Evolutionary conservation across 2,888 invertebrate species (phyloP).

Genomic region (Silvanus unidentatus): DNA sequence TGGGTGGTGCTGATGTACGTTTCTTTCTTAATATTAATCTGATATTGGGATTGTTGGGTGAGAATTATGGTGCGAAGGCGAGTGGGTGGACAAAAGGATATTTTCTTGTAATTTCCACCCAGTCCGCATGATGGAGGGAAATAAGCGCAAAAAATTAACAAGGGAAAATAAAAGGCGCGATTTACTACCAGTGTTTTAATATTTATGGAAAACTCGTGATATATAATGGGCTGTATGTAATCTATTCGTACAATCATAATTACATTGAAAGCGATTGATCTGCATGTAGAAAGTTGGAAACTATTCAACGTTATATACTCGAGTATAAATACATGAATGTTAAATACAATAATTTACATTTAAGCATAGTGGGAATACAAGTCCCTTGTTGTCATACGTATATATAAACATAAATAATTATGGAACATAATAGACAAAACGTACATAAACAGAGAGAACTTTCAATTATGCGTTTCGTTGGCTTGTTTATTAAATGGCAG

Average conservation of each 20-base stretch:
- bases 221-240: background rate
- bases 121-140: background rate
- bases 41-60: constrained; percentile 4
- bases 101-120: background rate
- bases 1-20: constrained; percentile 21
- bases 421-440: constrained; percentile 29
- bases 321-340: constrained; percentile 19
- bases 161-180: too few species aligned
- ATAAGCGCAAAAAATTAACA: background rate
- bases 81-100: too few species aligned
- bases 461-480: constrained; percentile 31
- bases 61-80: constrained; percentile 41
- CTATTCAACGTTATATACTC: constrained; percentile 19
- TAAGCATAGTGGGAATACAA: constrained; percentile 24
- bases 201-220: background rate
- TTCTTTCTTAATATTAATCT: background rate
- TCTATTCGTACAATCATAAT: constrained; percentile 12
- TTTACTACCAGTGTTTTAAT: too few species aligned
- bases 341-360: constrained; percentile 31
- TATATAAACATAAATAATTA: constrained; percentile 29
- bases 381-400: constrained; percentile 23
- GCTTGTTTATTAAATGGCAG: constrained; percentile 23
- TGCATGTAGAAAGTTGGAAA: constrained; percentile 17
- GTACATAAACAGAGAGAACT: constrained; percentile 26
- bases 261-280: constrained; percentile 14